These are phyloP conservation scores for Heterohyrax brucei DNA, from an alignment of 2,797 vertebrate genomes.

Conservation along the genomic window DNA sequence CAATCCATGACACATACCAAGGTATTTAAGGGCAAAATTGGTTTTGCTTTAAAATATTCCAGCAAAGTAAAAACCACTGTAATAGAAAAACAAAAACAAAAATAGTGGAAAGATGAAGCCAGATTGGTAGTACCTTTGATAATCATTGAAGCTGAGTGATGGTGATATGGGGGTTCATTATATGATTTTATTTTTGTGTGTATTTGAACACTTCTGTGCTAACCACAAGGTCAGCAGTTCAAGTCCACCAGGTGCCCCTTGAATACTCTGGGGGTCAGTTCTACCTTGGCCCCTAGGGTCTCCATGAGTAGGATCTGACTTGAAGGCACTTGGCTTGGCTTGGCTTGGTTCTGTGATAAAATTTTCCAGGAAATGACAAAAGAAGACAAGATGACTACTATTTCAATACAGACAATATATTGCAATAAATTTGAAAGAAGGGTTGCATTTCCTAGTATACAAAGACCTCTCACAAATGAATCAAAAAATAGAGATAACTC, in stretches of 20 bases:
- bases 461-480: constrained; percentile 55
- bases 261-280: no score
- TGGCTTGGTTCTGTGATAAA: no score
- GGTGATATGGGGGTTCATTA: neutral
- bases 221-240: no score
- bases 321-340: no score
- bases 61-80: neutral
- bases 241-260: no score
- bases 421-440: neutral
- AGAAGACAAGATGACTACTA: neutral
- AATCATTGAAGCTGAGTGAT: neutral
- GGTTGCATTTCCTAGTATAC: neutral
- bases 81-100: neutral
- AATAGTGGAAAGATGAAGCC: neutral
- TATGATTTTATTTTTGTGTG: neutral
- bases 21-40: neutral
- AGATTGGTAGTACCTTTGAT: neutral
- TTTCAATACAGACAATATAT: constrained; percentile 19
- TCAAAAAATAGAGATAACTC: constrained; percentile 1
- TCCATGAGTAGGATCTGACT: no score
- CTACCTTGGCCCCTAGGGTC: no score
- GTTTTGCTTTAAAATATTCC: neutral
- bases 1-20: neutral
- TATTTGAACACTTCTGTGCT: neutral
- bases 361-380: neutral